Evolutionary conservation across 2,113 vertebrate genomes (phyloP).

Genomic region (Myodes glareolus): DNA sequence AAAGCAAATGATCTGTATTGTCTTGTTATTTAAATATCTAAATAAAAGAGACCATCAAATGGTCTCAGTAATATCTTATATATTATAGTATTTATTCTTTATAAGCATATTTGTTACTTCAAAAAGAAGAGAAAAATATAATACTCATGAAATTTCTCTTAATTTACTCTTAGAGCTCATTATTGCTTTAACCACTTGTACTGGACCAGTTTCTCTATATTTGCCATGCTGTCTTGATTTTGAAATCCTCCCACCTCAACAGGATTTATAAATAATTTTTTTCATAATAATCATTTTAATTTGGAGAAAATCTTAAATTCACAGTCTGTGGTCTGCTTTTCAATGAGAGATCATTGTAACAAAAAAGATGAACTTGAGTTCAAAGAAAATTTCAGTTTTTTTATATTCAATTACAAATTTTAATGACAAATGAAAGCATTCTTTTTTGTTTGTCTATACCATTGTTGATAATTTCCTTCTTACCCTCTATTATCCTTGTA

Average conservation of each 20-base stretch:
- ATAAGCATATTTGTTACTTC: neutral
- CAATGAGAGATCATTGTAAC: neutral
- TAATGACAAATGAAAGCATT: neutral
- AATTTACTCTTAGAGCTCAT: neutral
- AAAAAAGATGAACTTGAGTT: neutral
- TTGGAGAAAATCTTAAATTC: neutral
- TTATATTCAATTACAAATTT: neutral
- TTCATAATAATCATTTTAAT: neutral
- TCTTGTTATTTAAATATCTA: slow-evolving; percentile 12
- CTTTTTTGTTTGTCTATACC: neutral
- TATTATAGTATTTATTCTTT: neutral
- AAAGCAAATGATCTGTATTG: neutral
- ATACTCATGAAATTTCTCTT: neutral
- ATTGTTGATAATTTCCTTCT: neutral
- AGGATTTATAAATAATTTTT: neutral
- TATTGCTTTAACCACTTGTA: neutral
- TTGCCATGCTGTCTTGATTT: neutral
- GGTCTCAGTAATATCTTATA: neutral
- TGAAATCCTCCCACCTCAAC: neutral
- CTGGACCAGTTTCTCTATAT: neutral
- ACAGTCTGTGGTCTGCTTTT: neutral
- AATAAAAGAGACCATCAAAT: neutral
- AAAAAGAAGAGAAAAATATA: neutral
- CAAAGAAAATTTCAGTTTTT: neutral
- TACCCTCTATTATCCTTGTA: neutral